These are phyloP conservation scores for Agrotis ipsilon DNA, from an alignment of 2,888 invertebrate genomes.

Conservation along the genomic window DNA sequence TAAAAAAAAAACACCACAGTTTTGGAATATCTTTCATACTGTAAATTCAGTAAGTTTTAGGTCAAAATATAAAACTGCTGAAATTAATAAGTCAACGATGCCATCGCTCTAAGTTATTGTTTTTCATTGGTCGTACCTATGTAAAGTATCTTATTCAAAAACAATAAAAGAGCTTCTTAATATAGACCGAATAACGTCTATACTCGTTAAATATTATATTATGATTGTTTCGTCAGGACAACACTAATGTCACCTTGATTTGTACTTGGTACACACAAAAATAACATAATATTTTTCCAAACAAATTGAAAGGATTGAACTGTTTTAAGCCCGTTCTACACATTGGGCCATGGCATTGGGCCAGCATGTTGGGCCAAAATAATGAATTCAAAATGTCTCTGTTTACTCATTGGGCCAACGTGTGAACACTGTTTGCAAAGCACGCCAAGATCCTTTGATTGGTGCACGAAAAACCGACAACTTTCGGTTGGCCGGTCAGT, in stretches of 20 bases:
- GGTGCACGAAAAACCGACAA: too few species aligned
- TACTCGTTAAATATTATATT: conserved; percentile 24
- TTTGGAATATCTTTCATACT: too few species aligned
- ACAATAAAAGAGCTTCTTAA: conserved; percentile 4
- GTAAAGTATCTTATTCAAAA: background rate
- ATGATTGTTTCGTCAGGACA: conserved; percentile 16
- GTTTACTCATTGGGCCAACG: too few species aligned
- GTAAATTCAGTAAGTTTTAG: too few species aligned
- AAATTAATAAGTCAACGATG: background rate
- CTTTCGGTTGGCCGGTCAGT: too few species aligned
- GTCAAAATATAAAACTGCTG: background rate
- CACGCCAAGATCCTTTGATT: too few species aligned
- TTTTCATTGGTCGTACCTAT: background rate
- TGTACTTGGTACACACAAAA: conserved; percentile 36
- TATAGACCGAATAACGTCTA: conserved; percentile 13
- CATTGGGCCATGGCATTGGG: too few species aligned
- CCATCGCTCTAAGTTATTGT: background rate
- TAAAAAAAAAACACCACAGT: too few species aligned
- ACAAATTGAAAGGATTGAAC: conserved; percentile 19
- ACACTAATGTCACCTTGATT: conserved; percentile 50
- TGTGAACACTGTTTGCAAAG: too few species aligned
- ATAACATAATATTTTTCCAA: conserved; percentile 12
- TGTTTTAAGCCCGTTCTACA: too few species aligned
- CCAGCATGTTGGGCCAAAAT: too few species aligned
- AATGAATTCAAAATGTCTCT: too few species aligned